Evolutionary conservation across 2,888 invertebrate genomes (phyloP), one percentile per base, ranked within the genome.

Genomic region (Aphidoletes aphidimyza): DNA sequence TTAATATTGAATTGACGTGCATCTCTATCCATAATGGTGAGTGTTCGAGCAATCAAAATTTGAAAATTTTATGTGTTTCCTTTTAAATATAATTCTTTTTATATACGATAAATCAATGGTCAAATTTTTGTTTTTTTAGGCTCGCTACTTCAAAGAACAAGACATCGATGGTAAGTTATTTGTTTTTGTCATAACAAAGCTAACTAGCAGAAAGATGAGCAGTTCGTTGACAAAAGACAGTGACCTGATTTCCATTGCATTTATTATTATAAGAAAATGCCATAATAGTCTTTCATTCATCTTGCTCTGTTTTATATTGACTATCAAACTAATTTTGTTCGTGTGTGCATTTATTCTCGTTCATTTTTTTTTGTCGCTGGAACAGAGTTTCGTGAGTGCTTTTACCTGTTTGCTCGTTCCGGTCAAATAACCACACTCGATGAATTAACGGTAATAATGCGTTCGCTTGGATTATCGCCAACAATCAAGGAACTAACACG

Each of bases 301-400:
- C 85, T 83, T 69, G 84, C 84, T 78, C 84, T 22, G 69, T 83
- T 84, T 84, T 85, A 36, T 83, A 84, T 84, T 84, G 83, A 85
- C 86, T 84, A 84, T 85, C 86, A 26, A 54, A 54, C 0, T 5
- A 26, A 54, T 2, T 8, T 54, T 54, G 8, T 26, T 54, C 54
- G 22, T 54, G 22, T 54, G 6, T 54, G 54, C 22, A 14, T 2
- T 5, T 81, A 5, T 26, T 86, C 92, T 92, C 17, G n/a, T n/a
- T n/a, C n/a, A n/a, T n/a, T n/a, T n/a, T n/a, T n/a, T n/a, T n/a
- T n/a, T n/a, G n/a, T n/a, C n/a, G n/a, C n/a, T n/a, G n/a, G n/a
- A n/a, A n/a, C 90, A 97, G 98, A 98, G 90, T 98, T 97, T 90
- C 94, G 97, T 88, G 98, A 98, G 91, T 98, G 98, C 88, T 98